Conservation (phyloP, 2,797 vertebrate species). For the Tokudaia tokunoshimensis region DNA sequence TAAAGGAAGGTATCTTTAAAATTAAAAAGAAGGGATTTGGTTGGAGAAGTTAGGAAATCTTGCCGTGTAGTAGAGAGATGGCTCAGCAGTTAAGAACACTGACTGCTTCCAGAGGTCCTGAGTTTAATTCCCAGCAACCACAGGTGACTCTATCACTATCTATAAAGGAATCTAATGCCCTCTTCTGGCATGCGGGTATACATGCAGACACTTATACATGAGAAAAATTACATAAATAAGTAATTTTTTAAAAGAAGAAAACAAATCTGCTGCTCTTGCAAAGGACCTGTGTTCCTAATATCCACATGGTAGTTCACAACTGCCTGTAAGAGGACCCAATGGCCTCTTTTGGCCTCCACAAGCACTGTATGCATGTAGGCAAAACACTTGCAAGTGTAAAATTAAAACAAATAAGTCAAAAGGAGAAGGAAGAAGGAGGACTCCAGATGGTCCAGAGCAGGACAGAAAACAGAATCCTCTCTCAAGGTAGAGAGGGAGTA, state of each 20-base stretch:
- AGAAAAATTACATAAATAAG: neutral
- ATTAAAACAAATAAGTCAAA: neutral
- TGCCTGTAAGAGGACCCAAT: no score
- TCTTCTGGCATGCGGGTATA: neutral
- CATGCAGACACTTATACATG: neutral
- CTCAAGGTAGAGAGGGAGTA: neutral
- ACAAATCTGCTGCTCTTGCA: neutral
- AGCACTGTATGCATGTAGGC: no score
- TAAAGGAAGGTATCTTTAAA: neutral
- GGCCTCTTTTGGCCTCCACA: neutral
- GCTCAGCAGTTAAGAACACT: neutral
- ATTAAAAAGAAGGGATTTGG: neutral
- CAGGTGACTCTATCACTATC: neutral
- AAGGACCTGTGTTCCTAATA: neutral
- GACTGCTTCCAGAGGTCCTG: neutral
- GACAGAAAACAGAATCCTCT: neutral
- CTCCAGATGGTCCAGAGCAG: neutral
- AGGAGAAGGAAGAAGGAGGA: neutral
- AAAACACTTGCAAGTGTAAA: neutral
- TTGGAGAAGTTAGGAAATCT: neutral
- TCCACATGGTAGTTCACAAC: neutral
- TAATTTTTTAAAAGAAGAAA: neutral
- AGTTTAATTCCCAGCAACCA: neutral
- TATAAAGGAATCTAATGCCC: neutral
- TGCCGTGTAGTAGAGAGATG: neutral